These are phyloP conservation scores for Pentalonia nigronervosa DNA, from an alignment of 1,140 invertebrate species.

Conservation along the genomic window DNA sequence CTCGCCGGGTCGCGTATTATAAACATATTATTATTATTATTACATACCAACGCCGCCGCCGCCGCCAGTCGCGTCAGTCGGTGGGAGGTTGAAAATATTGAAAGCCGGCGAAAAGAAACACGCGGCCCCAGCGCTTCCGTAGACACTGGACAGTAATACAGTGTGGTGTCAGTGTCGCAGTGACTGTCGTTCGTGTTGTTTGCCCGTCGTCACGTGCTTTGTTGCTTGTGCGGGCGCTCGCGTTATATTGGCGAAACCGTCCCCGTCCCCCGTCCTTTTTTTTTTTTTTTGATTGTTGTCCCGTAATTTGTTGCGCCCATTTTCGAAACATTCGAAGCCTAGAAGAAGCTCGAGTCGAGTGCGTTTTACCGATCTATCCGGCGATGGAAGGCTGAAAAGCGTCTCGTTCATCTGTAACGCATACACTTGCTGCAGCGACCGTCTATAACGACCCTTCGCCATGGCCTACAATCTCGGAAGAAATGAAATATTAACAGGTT, in stretches of 20 bases:
- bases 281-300: background rate
- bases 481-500: conserved; percentile 33
- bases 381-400: background rate
- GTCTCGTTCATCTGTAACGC: background rate
- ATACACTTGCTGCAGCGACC: background rate
- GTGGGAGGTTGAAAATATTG: background rate
- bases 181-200: background rate
- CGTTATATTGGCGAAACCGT: background rate
- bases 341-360: background rate
- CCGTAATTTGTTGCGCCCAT: background rate
- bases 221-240: background rate
- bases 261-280: too few species aligned
- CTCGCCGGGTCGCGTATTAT: too few species aligned
- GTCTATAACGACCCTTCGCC: background rate
- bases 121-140: background rate
- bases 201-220: background rate
- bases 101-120: background rate
- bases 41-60: background rate
- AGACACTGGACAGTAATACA: background rate
- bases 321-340: background rate
- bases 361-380: too few species aligned
- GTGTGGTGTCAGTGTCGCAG: too few species aligned
- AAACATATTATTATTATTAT: background rate
- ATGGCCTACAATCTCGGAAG: conserved; percentile 19
- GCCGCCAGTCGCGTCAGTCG: background rate